Percentiles rank a stretch among this genome's conserved stretches.
These are phyloP conservation scores for Villa cingulata DNA, from an alignment of 2,888 invertebrate species.

Conservation along the genomic window DNA sequence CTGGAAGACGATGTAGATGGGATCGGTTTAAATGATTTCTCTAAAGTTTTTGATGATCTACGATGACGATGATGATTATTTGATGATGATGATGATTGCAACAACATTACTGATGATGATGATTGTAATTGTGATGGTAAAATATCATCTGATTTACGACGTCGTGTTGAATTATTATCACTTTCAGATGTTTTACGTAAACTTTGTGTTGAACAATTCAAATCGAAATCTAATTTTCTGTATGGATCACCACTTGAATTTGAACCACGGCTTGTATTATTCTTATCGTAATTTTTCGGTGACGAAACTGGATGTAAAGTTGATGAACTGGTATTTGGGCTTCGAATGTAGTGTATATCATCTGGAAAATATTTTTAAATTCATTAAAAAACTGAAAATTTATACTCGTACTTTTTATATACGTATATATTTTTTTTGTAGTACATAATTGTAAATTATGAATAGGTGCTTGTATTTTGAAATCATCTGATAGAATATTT, in stretches of 20 bases:
- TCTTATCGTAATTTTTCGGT: slow-evolving; percentile 24
- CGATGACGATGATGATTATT: slow-evolving; percentile 16
- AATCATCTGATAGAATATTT: too few relatives aligned
- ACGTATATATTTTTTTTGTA: too few relatives aligned
- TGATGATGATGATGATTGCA: too few relatives aligned
- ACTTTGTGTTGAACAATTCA: slow-evolving; percentile 33
- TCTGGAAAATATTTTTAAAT: slow-evolving; percentile 10
- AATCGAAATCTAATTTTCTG: slow-evolving; percentile 31
- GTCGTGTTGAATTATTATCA: slow-evolving; percentile 31
- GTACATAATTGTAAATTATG: too few relatives aligned
- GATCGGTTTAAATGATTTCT: slow-evolving; percentile 30
- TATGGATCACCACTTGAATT: slow-evolving; percentile 18
- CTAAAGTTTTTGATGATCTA: slow-evolving; percentile 33
- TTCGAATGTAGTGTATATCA: slow-evolving; percentile 20
- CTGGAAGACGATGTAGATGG: slow-evolving; percentile 34
- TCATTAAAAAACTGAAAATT: too few relatives aligned
- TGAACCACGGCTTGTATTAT: slow-evolving; percentile 10
- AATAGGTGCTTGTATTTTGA: too few relatives aligned
- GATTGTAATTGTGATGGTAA: too few relatives aligned
- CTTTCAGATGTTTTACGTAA: slow-evolving; percentile 34
- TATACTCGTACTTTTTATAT: too few relatives aligned
- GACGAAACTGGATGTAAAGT: slow-evolving; percentile 30
- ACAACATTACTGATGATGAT: too few relatives aligned
- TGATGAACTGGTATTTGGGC: slow-evolving; percentile 22
- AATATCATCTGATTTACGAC: slow-evolving; percentile 19